Percentiles rank a stretch among this genome's conserved stretches.
Evolutionary conservation across 2,113 vertebrate genomes (phyloP).

Genomic region (Gallinago jamesoni): DNA sequence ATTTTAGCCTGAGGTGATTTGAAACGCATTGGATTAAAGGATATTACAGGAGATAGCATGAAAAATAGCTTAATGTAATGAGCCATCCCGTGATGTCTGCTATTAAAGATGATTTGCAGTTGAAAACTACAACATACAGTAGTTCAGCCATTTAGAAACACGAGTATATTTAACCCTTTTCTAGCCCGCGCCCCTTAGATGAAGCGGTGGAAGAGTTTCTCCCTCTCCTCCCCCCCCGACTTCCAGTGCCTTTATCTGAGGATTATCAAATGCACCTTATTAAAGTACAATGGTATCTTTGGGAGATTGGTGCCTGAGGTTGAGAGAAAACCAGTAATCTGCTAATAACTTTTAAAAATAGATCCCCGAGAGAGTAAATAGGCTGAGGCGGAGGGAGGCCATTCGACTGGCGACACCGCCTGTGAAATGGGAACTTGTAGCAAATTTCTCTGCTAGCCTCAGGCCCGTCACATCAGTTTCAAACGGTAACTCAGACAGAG

Average conservation of each 20-base stretch:
- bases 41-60: conserved; percentile 89
- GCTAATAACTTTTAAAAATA: conserved; percentile 81
- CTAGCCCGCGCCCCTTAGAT: neutral
- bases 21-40: conserved; percentile 89
- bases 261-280: conserved; percentile 78
- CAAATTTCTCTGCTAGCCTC: conserved; percentile 11
- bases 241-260: conserved; percentile 35
- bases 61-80: conserved; percentile 90
- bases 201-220: neutral
- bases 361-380: conserved; percentile 72
- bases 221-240: neutral
- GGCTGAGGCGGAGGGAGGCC: conserved; percentile 45
- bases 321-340: conserved; percentile 79
- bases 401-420: neutral
- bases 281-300: conserved; percentile 70
- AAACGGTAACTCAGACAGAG: conserved; percentile 11
- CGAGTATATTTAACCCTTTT: conserved; percentile 71
- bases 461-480: conserved; percentile 38
- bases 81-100: conserved; percentile 87
- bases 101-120: conserved; percentile 88
- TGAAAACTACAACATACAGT: conserved; percentile 85
- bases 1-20: conserved; percentile 88
- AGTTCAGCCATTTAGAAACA: conserved; percentile 82
- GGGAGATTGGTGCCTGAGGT: conserved; percentile 72
- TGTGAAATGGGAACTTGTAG: conserved; percentile 21